phyloP scores from a whole-genome alignment of 2,888 invertebrate species.

The Neoitamus cyanurus region DNA sequence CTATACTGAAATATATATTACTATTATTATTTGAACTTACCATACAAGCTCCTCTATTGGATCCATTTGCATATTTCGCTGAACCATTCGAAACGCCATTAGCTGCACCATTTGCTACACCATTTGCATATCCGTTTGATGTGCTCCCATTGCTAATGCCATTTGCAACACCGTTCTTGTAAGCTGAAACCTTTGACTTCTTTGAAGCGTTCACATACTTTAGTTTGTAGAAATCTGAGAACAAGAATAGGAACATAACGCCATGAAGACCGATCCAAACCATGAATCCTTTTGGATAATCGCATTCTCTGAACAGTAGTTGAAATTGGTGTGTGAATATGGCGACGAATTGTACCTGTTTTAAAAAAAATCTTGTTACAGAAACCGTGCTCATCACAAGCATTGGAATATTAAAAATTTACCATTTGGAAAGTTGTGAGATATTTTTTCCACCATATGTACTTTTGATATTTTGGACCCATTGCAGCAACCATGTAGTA shows the following conservation, averaged over 20 bases:
- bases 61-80: conserved; percentile 54
- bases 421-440: conserved; percentile 96
- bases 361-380: conserved; percentile 50
- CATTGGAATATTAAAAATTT: conserved; percentile 56
- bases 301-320: conserved; percentile 88
- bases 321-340: conserved; percentile 94
- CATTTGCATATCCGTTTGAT: conserved; percentile 55
- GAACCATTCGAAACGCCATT: conserved; percentile 53
- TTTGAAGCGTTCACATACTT: conserved; percentile 71
- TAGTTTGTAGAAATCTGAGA: conserved; percentile 93
- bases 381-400: neutral
- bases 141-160: conserved; percentile 45
- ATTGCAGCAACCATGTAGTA: conserved; percentile 96
- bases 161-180: conserved; percentile 50
- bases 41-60: conserved; percentile 75
- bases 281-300: conserved; percentile 91
- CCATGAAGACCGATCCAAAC: conserved; percentile 96
- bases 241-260: conserved; percentile 91
- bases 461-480: conserved; percentile 93
- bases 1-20: too few species aligned
- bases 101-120: conserved; percentile 47
- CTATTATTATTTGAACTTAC: conserved; percentile 67
- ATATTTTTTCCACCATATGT: conserved; percentile 98
- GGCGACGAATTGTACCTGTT: conserved; percentile 89
- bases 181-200: conserved; percentile 50